Evolutionary conservation across 2,797 vertebrate species (phyloP).

Genomic region (Anabacerthia variegaticeps): DNA sequence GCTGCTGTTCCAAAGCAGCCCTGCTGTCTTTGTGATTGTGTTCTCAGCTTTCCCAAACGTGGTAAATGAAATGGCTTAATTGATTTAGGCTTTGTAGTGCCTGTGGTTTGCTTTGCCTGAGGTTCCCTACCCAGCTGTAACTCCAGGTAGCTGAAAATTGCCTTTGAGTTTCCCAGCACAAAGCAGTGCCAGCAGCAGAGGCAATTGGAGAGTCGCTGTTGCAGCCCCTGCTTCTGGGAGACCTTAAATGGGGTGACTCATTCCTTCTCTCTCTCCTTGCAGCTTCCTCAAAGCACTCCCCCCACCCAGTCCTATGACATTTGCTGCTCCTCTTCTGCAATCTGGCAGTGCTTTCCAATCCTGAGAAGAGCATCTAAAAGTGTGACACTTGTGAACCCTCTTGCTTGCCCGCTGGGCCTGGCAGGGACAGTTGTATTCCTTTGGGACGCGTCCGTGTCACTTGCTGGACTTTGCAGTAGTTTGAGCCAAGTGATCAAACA

Average conservation of each 20-base stretch:
- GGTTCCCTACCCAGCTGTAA: not conserved
- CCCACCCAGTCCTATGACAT: accelerated
- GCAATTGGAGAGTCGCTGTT: not conserved
- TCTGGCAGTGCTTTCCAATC: not conserved
- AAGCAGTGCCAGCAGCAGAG: not conserved
- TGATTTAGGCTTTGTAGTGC: not conserved
- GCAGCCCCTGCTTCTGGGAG: not conserved
- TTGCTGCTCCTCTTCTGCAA: not conserved
- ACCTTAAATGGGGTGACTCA: not conserved
- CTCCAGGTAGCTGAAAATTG: not conserved
- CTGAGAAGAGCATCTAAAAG: not conserved
- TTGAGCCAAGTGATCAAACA: not conserved
- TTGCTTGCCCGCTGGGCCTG: not conserved
- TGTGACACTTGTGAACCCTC: not conserved
- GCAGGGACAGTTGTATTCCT: not conserved
- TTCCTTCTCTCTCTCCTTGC: not conserved
- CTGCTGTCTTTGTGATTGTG: not conserved
- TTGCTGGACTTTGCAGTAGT: not conserved
- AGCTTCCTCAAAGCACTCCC: not conserved
- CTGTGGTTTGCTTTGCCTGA: not conserved
- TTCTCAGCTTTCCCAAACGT: not conserved
- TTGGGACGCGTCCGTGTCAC: accelerated
- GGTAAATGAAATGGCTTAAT: not conserved
- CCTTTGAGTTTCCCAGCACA: not conserved
- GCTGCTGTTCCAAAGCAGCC: not conserved